phyloP scores from a whole-genome alignment of 2,113 vertebrate genomes.

The Oncorhynchus keta region DNA sequence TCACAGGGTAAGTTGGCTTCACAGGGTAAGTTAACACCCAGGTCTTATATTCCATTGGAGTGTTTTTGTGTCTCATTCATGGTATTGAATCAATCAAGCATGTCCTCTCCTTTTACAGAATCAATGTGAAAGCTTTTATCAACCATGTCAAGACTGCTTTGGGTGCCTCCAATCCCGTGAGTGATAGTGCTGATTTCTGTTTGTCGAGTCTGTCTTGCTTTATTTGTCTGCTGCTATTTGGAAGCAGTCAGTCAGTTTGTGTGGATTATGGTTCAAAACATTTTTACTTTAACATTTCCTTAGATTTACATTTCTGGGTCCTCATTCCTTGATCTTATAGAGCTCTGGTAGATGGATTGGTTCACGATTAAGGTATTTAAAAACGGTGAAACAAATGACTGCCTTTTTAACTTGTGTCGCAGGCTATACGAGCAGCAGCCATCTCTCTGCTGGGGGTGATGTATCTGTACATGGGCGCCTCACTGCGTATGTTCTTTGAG shows the following conservation, averaged over 20 bases:
- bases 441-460: slow-evolving; percentile 93
- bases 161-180: slow-evolving; percentile 91
- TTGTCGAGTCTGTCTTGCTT: too few species aligned
- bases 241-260: too few species aligned
- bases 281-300: too few species aligned
- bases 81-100: background rate
- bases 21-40: slow-evolving; percentile 76
- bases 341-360: too few species aligned
- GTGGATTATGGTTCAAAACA: too few species aligned
- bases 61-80: background rate
- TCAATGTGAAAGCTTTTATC: slow-evolving; percentile 97
- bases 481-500: slow-evolving; percentile 96
- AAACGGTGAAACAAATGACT: too few species aligned
- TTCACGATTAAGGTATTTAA: too few species aligned
- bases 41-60: background rate
- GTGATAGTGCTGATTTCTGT: too few species aligned
- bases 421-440: slow-evolving; percentile 83
- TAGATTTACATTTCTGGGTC: too few species aligned
- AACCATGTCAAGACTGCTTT: slow-evolving; percentile 96
- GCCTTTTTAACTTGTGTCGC: too few species aligned
- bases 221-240: too few species aligned
- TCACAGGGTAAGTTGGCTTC: slow-evolving; percentile 94
- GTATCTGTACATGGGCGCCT: slow-evolving; percentile 92
- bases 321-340: too few species aligned
- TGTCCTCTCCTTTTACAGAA: slow-evolving; percentile 60